A percentile compares a stretch with the other conserved stretches of the same genome.
Evolutionary conservation across 2,888 invertebrate genomes (phyloP).

Genomic region (Gandaritis pyraliata): DNA sequence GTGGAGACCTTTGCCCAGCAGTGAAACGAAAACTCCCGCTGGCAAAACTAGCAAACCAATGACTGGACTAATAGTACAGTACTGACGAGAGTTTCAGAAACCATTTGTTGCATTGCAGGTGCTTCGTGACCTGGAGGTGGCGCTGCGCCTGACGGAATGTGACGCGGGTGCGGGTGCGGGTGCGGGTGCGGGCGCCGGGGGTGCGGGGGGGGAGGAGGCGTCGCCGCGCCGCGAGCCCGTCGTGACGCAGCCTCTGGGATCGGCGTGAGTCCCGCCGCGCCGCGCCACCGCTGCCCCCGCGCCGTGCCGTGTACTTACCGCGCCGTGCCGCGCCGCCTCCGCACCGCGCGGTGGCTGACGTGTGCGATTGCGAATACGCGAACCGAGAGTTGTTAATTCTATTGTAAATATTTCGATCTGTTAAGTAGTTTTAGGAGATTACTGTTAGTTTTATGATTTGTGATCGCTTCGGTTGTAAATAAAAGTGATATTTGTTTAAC

Average conservation of each 20-base stretch:
- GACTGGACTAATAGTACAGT: too few species aligned
- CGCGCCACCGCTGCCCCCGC: slow-evolving; percentile 24
- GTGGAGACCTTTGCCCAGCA: too few species aligned
- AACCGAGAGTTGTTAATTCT: slow-evolving; percentile 76
- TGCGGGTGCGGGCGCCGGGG: slow-evolving; percentile 41
- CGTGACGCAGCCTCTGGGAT: slow-evolving; percentile 34
- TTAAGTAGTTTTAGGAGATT: slow-evolving; percentile 83
- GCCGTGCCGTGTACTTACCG: slow-evolving; percentile 16
- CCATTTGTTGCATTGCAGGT: slow-evolving; percentile 73
- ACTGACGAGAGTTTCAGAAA: too few species aligned
- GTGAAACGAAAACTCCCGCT: too few species aligned
- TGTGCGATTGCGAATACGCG: slow-evolving; percentile 41
- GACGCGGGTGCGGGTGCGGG: background rate
- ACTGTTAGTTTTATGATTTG: slow-evolving; percentile 80
- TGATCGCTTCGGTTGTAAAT: slow-evolving; percentile 84
- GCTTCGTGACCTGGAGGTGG: slow-evolving; percentile 94
- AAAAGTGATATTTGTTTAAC: slow-evolving; percentile 84
- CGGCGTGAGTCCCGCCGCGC: slow-evolving; percentile 57
- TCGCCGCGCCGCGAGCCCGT: slow-evolving; percentile 33
- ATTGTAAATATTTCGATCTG: slow-evolving; percentile 83
- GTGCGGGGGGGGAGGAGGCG: slow-evolving; percentile 54
- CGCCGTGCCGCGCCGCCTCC: slow-evolving; percentile 21
- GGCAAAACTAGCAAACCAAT: too few species aligned
- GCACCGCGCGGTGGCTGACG: slow-evolving; percentile 42
- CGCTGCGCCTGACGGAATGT: slow-evolving; percentile 84